These are phyloP conservation scores for Myodes glareolus DNA, from an alignment of 2,113 vertebrate genomes.

Conservation along the genomic window DNA sequence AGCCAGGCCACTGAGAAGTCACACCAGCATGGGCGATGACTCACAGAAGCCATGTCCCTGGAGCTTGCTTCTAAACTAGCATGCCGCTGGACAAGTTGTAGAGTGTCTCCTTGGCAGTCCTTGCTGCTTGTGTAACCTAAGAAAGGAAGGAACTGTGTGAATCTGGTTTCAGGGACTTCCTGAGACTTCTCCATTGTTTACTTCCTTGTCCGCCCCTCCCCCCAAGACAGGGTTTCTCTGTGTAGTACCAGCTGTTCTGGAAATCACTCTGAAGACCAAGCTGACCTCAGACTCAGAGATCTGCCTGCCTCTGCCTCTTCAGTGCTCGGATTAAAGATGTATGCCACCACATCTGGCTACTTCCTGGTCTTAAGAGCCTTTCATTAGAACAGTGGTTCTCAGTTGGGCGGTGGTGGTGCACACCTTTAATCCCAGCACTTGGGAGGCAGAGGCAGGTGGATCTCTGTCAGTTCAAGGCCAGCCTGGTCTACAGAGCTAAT, in stretches of 20 bases:
- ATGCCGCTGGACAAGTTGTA: not conserved
- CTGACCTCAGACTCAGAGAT: not conserved
- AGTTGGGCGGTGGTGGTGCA: too few relatives aligned
- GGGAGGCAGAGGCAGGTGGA: too few relatives aligned
- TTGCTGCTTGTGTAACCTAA: not conserved
- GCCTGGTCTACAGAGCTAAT: too few relatives aligned
- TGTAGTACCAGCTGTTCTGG: not conserved
- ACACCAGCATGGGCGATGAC: not conserved
- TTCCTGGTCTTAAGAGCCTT: not conserved
- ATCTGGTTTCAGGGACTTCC: not conserved
- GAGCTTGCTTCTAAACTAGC: not conserved
- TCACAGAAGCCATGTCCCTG: not conserved
- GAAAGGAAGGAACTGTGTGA: not conserved
- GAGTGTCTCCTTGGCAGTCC: not conserved
- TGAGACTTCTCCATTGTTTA: not conserved
- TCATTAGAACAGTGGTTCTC: not conserved
- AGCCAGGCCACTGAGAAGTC: not conserved
- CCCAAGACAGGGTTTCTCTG: not conserved
- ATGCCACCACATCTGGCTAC: not conserved
- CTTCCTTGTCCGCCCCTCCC: not conserved
- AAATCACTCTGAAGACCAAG: not conserved
- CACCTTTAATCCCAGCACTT: too few relatives aligned
- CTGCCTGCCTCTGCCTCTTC: not conserved
- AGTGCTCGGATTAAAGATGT: not conserved
- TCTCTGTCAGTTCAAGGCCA: too few relatives aligned